These are phyloP conservation scores for Leucopsar rothschildi DNA, from an alignment of 2,113 vertebrate genomes.

Conservation along the genomic window DNA sequence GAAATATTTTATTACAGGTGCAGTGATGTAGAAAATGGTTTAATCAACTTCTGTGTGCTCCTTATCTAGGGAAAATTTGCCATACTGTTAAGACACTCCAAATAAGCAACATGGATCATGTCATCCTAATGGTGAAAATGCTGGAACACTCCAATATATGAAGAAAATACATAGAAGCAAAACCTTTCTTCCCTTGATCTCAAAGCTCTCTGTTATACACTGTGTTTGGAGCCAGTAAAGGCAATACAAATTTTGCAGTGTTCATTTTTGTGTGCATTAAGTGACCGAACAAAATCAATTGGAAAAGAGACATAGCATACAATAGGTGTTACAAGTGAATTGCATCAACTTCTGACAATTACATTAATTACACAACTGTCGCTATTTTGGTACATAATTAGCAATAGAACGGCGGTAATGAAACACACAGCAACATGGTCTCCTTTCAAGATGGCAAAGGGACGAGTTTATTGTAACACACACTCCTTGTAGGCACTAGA, in stretches of 20 bases:
- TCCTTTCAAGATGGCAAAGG: no score
- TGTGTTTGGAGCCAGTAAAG: not conserved
- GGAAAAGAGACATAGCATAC: not conserved
- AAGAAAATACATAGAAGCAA: not conserved
- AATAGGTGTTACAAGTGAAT: not conserved
- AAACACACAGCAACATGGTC: no score
- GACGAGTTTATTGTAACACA: no score
- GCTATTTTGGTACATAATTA: no score
- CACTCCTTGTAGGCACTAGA: no score
- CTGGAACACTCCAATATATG: not conserved
- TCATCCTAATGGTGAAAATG: not conserved
- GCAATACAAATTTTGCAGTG: not conserved
- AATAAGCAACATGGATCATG: not conserved
- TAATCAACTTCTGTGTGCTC: not conserved
- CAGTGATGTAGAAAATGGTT: not conserved
- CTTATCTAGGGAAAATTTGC: not conserved
- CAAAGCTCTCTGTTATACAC: not conserved
- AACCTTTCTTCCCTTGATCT: not conserved
- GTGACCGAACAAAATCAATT: not conserved
- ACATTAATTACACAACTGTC: not conserved
- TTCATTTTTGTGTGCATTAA: not conserved
- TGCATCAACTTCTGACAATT: not conserved
- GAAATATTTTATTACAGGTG: not conserved
- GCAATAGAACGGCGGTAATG: no score
- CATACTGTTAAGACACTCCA: not conserved